Evolutionary conservation across 2,888 invertebrate genomes (phyloP).

Genomic region (Nephrotoma guestfalica): DNA sequence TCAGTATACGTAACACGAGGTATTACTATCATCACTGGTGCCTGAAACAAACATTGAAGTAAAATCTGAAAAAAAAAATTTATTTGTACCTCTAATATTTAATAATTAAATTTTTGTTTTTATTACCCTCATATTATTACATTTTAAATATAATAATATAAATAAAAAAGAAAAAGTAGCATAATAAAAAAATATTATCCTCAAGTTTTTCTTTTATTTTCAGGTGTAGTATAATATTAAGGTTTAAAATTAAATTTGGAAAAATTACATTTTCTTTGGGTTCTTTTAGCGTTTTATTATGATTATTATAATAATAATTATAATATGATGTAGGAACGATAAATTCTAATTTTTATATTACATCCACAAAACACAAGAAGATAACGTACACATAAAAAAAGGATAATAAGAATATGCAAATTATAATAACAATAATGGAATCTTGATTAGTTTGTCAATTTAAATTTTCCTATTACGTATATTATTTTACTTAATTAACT

Average conservation of each 20-base stretch:
- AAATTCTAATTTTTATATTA: not conserved
- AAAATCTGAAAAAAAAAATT: not conserved
- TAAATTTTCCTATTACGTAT: not conserved
- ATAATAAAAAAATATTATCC: not conserved
- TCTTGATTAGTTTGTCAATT: not conserved
- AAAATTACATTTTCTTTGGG: not conserved
- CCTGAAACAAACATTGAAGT: not conserved
- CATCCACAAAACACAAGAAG: not conserved
- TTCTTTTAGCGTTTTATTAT: not conserved
- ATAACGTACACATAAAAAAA: not conserved
- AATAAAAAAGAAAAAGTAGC: slow-evolving; percentile 36
- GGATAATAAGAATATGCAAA: not conserved
- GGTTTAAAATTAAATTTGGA: not conserved
- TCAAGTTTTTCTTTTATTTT: not conserved
- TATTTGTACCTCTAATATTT: not conserved
- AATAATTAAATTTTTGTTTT: not conserved
- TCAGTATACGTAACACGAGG: slow-evolving; percentile 99
- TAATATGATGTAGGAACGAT: not conserved
- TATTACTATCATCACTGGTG: slow-evolving; percentile 52
- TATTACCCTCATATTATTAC: not conserved
- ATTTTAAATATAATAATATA: slow-evolving; percentile 24
- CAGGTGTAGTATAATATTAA: not conserved
- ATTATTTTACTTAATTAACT: not conserved
- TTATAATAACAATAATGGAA: not conserved
- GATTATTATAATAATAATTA: not conserved